These are phyloP conservation scores for Electrophaes corylata DNA, from an alignment of 2,888 invertebrate genomes.

Conservation along the genomic window DNA sequence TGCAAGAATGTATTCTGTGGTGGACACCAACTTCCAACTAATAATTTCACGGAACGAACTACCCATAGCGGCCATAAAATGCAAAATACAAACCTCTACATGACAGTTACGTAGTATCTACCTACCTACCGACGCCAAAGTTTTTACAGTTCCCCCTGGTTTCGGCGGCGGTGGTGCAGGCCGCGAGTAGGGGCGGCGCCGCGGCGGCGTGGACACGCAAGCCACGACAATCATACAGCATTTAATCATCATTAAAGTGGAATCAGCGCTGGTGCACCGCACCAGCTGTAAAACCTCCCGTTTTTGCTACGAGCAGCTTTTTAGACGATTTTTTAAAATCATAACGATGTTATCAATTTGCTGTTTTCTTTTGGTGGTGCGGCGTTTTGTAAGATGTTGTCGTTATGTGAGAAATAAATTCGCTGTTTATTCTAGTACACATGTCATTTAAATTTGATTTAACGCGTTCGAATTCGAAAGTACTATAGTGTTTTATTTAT, in stretches of 20 bases:
- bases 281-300: slow-evolving; percentile 63
- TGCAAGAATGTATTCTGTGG: background rate
- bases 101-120: slow-evolving; percentile 31
- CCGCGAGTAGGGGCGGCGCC: slow-evolving; percentile 37
- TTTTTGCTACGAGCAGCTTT: slow-evolving; percentile 47
- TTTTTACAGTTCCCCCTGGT: slow-evolving; percentile 35
- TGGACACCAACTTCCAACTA: slow-evolving; percentile 6
- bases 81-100: slow-evolving; percentile 33
- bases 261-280: slow-evolving; percentile 64
- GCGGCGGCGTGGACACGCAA: slow-evolving; percentile 60
- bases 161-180: slow-evolving; percentile 30
- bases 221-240: slow-evolving; percentile 75
- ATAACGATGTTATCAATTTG: slow-evolving; percentile 36
- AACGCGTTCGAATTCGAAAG: too few relatives aligned
- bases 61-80: slow-evolving; percentile 24
- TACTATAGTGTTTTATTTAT: slow-evolving; percentile 10
- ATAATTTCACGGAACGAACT: slow-evolving; percentile 1
- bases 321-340: slow-evolving; percentile 57
- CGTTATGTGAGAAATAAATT: slow-evolving; percentile 9
- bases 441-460: too few relatives aligned
- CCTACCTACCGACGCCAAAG: slow-evolving; percentile 27
- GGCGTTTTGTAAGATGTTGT: too few relatives aligned
- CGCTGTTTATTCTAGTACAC: background rate
- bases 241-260: slow-evolving; percentile 82
- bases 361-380: slow-evolving; percentile 14